phyloP scores from a whole-genome alignment of 2,797 vertebrate species.

The Euthynnus affinis region DNA sequence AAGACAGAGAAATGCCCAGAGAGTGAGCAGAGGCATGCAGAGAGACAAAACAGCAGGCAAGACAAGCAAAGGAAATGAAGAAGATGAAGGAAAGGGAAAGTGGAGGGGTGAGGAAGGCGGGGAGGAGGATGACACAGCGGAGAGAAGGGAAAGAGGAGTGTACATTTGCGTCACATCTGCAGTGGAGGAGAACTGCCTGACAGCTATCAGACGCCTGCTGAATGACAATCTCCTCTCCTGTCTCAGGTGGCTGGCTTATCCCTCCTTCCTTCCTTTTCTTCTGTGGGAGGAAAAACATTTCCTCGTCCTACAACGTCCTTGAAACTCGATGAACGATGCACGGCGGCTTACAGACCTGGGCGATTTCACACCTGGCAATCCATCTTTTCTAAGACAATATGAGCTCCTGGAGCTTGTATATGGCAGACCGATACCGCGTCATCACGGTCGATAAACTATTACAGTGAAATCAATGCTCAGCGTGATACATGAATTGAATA shows the following conservation, averaged over 20 bases:
- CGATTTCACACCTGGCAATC: constrained; percentile 51
- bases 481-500: constrained; percentile 38
- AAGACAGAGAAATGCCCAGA: constrained; percentile 28
- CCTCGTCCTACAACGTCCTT: constrained; percentile 60
- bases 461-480: constrained; percentile 52
- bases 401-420: constrained; percentile 22
- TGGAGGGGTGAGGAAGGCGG: constrained; percentile 6
- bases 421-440: constrained; percentile 1
- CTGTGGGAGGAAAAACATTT: constrained; percentile 26
- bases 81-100: constrained; percentile 38
- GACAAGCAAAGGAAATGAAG: constrained; percentile 36
- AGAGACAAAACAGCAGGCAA: constrained; percentile 31
- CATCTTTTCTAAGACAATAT: constrained; percentile 32
- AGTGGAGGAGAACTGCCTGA: constrained; percentile 80
- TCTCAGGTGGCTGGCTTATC: constrained; percentile 68
- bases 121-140: constrained; percentile 60
- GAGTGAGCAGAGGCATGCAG: constrained; percentile 10
- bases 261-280: constrained; percentile 20
- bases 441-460: constrained; percentile 64
- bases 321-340: constrained; percentile 28
- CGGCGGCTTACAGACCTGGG: neutral
- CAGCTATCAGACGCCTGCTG: constrained; percentile 76
- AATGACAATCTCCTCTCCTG: constrained; percentile 77
- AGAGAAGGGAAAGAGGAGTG: constrained; percentile 58
- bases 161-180: constrained; percentile 78